phyloP scores from a whole-genome alignment of 2,113 vertebrate genomes.

The Eublepharis macularius region DNA sequence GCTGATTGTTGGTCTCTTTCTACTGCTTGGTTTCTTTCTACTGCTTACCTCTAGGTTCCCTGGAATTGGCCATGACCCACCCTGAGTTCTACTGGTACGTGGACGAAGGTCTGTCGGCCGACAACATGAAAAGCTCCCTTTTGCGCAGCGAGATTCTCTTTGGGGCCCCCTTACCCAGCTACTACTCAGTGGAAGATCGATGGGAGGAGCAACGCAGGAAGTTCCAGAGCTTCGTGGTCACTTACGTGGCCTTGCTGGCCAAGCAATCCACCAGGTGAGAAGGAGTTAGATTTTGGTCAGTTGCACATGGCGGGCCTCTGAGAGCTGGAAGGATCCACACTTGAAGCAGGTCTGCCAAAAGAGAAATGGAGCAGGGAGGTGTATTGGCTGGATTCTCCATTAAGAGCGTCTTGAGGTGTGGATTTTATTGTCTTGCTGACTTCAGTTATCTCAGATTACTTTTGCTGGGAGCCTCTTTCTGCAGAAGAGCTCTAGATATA shows the following conservation, averaged over 20 bases:
- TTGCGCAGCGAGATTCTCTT: constrained; percentile 95
- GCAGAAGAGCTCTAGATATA: constrained; percentile 33
- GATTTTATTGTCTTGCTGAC: constrained; percentile 29
- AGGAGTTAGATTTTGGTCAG: background rate
- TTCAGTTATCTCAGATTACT: constrained; percentile 58
- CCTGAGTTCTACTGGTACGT: constrained; percentile 99
- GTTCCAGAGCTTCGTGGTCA: constrained; percentile 93
- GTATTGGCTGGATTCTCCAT: background rate
- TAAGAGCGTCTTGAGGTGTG: background rate
- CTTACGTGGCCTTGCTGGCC: constrained; percentile 90
- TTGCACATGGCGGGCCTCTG: background rate
- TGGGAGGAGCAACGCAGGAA: constrained; percentile 88
- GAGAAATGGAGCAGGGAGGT: background rate
- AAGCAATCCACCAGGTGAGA: constrained; percentile 92
- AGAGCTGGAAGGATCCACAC: background rate
- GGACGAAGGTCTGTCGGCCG: constrained; percentile 89
- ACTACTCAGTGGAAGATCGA: constrained; percentile 91
- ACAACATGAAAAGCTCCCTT: constrained; percentile 89
- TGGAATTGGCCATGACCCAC: constrained; percentile 96
- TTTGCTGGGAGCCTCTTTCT: constrained; percentile 41
- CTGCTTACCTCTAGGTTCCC: constrained; percentile 77
- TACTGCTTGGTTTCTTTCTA: background rate
- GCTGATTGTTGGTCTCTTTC: background rate
- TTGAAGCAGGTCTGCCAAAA: background rate
- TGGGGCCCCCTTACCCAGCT: constrained; percentile 90